A percentile compares a stretch with the other conserved stretches of the same genome.
These are phyloP conservation scores for Aurelia sp. DNA, from an alignment of 30 jellyfish, hydroid and myxozoan genomes.

Conservation along the genomic window DNA sequence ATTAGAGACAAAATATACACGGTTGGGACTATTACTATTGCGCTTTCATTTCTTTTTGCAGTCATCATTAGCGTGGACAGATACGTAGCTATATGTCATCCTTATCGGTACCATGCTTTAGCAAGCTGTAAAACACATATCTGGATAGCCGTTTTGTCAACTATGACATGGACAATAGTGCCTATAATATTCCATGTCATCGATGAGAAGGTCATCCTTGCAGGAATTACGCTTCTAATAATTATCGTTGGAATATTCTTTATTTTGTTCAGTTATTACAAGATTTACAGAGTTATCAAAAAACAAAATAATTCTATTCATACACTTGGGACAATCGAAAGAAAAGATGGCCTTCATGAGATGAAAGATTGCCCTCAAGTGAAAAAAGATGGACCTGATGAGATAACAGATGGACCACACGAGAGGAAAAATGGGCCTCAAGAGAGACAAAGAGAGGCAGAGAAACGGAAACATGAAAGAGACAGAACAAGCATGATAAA, in stretches of 20 bases:
- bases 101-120: background rate
- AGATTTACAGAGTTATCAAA: background rate
- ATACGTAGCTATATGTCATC: constrained; percentile 14
- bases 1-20: background rate
- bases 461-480: background rate
- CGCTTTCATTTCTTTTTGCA: background rate
- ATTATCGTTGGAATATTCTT: background rate
- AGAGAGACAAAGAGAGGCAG: background rate
- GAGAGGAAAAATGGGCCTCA: background rate
- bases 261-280: background rate
- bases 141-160: background rate
- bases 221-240: background rate
- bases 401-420: background rate
- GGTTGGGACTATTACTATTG: background rate
- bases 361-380: no score
- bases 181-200: background rate
- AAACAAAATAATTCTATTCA: background rate
- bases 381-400: background rate
- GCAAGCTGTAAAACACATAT: background rate
- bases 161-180: background rate
- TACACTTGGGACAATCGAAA: background rate
- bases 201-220: background rate
- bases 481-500: background rate
- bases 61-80: background rate
- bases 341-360: background rate